These are phyloP conservation scores for Morpho helenor DNA, from an alignment of 2,888 invertebrate genomes.

Conservation along the genomic window DNA sequence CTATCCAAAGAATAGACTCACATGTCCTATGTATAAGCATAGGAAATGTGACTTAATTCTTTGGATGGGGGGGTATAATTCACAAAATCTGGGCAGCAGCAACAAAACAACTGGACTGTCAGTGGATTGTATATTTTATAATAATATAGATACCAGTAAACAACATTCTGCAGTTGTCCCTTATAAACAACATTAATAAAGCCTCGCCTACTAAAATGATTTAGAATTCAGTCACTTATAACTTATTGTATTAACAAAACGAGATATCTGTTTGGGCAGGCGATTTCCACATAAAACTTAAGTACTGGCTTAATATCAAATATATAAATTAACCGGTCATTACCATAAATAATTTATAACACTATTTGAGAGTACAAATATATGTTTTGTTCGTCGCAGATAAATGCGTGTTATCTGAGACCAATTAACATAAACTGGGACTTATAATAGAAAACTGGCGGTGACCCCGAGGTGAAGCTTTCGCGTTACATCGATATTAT, in stretches of 20 bases:
- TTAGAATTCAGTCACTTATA: not conserved
- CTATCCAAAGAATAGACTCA: no score
- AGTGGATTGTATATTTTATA: no score
- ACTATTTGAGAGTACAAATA: slow-evolving; percentile 17
- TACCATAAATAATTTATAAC: slow-evolving; percentile 17
- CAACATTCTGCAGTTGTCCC: not conserved
- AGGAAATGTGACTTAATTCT: no score
- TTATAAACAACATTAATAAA: not conserved
- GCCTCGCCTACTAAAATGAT: not conserved
- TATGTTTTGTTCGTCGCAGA: slow-evolving; percentile 24
- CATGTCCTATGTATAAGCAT: no score
- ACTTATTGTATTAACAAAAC: not conserved
- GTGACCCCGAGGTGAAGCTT: slow-evolving; percentile 43
- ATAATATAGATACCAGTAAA: no score
- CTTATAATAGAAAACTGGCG: slow-evolving; percentile 35
- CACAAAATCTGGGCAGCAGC: no score
- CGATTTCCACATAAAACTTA: slow-evolving; percentile 5
- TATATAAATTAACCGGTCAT: slow-evolving; percentile 13
- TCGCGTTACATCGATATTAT: slow-evolving; percentile 37
- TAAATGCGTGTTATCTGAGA: slow-evolving; percentile 7
- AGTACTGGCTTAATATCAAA: slow-evolving; percentile 1
- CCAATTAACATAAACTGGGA: slow-evolving; percentile 32
- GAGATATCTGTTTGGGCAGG: not conserved
- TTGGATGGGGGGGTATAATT: no score
- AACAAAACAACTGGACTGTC: no score